Percentiles rank a stretch among this genome's conserved stretches.
Conservation (phyloP, 2,113 vertebrate genomes). For the Austrofundulus limnaeus region DNA sequence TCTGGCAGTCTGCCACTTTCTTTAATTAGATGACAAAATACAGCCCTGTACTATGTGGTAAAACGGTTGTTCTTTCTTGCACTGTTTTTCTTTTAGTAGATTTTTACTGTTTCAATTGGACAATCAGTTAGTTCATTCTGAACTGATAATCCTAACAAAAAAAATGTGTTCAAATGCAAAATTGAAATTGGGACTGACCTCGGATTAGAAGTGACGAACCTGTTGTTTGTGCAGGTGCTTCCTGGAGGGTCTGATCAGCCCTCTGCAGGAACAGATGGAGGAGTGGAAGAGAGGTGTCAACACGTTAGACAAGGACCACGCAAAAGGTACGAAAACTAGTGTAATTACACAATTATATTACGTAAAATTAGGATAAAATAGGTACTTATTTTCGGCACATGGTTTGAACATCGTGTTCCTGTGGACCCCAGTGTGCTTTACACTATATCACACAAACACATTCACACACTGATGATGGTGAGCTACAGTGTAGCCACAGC, state of each 20-base stretch:
- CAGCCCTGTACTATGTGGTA: background rate
- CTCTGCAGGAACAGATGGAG: slow-evolving; percentile 94
- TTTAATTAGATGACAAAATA: slow-evolving; percentile 11
- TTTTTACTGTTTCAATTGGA: background rate
- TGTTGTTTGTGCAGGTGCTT: slow-evolving; percentile 79
- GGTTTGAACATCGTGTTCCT: no score
- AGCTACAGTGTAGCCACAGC: no score
- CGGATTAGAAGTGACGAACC: slow-evolving; percentile 4
- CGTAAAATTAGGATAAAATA: no score
- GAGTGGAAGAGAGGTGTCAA: slow-evolving; percentile 96
- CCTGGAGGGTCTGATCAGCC: slow-evolving; percentile 93
- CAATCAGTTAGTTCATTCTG: background rate
- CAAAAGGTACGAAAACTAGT: slow-evolving; percentile 83
- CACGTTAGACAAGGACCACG: slow-evolving; percentile 94
- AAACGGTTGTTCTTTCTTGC: background rate
- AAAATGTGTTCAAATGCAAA: background rate
- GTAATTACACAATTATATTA: background rate
- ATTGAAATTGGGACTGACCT: slow-evolving; percentile 1
- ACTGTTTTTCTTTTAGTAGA: background rate
- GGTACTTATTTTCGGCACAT: no score
- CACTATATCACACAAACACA: no score
- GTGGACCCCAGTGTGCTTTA: no score
- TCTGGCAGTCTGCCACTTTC: slow-evolving; percentile 7
- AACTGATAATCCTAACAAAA: background rate
- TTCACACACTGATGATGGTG: no score